Evolutionary conservation across 2,888 invertebrate genomes (phyloP).

Genomic region (Nemapogon koenigi): DNA sequence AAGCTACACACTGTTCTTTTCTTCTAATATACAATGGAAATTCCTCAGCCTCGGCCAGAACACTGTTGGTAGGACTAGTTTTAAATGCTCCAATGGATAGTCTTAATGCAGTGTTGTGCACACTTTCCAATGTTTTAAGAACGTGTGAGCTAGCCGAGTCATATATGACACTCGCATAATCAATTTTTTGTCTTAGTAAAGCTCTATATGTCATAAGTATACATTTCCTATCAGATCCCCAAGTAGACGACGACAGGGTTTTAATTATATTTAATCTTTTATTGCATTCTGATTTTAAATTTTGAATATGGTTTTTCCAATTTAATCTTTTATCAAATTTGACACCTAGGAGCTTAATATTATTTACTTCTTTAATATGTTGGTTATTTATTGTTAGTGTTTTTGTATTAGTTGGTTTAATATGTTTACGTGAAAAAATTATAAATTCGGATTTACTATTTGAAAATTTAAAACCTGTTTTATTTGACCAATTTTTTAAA

Average conservation of each 20-base stretch:
- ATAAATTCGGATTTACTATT: slow-evolving; percentile 15
- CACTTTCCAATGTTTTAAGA: not conserved
- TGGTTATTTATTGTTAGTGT: slow-evolving; percentile 6
- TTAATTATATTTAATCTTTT: slow-evolving; percentile 15
- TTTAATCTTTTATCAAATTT: slow-evolving; percentile 14
- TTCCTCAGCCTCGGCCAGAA: slow-evolving; percentile 2
- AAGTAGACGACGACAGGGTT: slow-evolving; percentile 11
- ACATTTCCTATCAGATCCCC: slow-evolving; percentile 14
- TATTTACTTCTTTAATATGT: slow-evolving; percentile 11
- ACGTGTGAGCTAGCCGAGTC: slow-evolving; percentile 11
- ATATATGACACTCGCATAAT: slow-evolving; percentile 14
- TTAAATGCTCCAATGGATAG: slow-evolving; percentile 1
- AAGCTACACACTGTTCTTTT: not conserved
- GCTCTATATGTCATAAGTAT: slow-evolving; percentile 11
- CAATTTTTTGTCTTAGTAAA: slow-evolving; percentile 14
- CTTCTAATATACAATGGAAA: not conserved
- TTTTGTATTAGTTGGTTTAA: too few relatives aligned
- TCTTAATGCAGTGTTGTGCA: slow-evolving; percentile 3
- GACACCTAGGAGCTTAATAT: slow-evolving; percentile 13
- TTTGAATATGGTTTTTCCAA: slow-evolving; percentile 13
- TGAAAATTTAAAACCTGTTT: slow-evolving; percentile 14
- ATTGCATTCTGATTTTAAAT: slow-evolving; percentile 15
- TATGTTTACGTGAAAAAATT: slow-evolving; percentile 10
- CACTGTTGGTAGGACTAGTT: not conserved
- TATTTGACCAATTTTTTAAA: slow-evolving; percentile 10